Percentiles rank a stretch among this genome's conserved stretches.
phyloP scores from a whole-genome alignment of 2,797 vertebrate species.

The Propithecus deckenii region DNA sequence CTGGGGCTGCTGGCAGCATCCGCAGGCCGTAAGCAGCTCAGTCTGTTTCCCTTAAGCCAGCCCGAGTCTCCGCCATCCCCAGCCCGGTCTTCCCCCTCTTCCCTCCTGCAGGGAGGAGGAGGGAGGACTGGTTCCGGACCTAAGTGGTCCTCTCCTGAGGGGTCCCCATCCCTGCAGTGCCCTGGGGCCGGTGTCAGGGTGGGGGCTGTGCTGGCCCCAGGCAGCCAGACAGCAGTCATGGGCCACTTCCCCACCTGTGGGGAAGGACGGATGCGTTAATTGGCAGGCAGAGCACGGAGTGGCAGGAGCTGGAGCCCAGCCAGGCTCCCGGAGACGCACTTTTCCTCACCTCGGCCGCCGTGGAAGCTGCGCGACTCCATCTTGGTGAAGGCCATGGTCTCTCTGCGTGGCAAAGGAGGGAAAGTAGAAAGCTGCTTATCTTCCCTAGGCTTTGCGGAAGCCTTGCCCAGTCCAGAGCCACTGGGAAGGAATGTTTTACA shows the following conservation, averaged over 20 bases:
- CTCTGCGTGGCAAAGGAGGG: background rate
- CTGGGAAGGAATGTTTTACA: background rate
- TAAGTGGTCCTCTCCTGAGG: background rate
- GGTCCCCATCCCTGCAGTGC: background rate
- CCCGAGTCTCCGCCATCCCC: slow-evolving; percentile 69
- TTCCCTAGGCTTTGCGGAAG: background rate
- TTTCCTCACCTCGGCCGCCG: background rate
- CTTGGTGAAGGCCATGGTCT: background rate
- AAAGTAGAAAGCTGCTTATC: background rate
- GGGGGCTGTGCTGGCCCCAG: background rate
- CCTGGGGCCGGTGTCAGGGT: background rate
- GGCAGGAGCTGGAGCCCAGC: slow-evolving; percentile 44
- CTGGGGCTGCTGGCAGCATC: slow-evolving; percentile 78
- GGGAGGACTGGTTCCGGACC: background rate
- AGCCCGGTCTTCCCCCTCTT: slow-evolving; percentile 61
- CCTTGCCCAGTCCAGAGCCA: background rate
- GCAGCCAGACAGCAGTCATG: slow-evolving; percentile 59
- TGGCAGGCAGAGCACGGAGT: slow-evolving; percentile 64
- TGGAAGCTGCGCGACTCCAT: background rate
- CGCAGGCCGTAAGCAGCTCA: slow-evolving; percentile 73
- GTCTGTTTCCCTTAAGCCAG: slow-evolving; percentile 77
- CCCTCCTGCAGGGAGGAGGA: background rate
- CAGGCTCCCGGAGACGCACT: background rate
- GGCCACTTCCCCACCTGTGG: slow-evolving; percentile 68
- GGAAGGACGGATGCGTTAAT: slow-evolving; percentile 71